Percentiles rank a stretch among this genome's conserved stretches.
phyloP scores from a whole-genome alignment of 2,888 invertebrate species.

The Caenorhabditis imperialis region DNA sequence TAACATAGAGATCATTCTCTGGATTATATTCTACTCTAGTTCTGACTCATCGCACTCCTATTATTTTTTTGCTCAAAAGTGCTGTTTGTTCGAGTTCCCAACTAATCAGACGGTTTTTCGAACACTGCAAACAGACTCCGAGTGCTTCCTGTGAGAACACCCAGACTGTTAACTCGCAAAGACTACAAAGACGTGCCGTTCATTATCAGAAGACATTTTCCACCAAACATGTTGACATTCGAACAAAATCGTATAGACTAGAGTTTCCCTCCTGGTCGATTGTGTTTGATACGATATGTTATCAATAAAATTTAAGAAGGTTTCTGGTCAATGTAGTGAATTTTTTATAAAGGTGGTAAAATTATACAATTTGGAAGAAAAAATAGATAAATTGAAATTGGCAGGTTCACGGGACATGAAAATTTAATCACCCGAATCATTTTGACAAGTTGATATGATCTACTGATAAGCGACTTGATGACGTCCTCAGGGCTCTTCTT shows the following conservation, averaged over 20 bases:
- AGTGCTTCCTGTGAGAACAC: slow-evolving; percentile 7
- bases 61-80: not conserved
- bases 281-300: not conserved
- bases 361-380: not conserved
- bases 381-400: slow-evolving; percentile 20
- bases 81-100: not conserved
- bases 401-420: slow-evolving; percentile 6
- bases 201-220: no score
- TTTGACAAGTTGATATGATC: slow-evolving; percentile 4
- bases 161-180: slow-evolving; percentile 18
- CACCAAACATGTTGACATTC: slow-evolving; percentile 2
- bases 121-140: slow-evolving; percentile 25
- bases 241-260: slow-evolving; percentile 3
- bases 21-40: no score
- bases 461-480: not conserved
- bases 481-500: slow-evolving; percentile 10
- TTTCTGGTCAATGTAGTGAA: no score
- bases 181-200: slow-evolving; percentile 7
- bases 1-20: no score
- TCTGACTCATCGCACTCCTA: no score
- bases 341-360: slow-evolving; percentile 1
- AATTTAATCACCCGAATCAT: slow-evolving; percentile 13
- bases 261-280: not conserved
- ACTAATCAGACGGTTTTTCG: slow-evolving; percentile 6
- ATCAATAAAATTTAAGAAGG: no score